phyloP scores from a whole-genome alignment of 2,888 invertebrate genomes.

The Cantharis nigra region DNA sequence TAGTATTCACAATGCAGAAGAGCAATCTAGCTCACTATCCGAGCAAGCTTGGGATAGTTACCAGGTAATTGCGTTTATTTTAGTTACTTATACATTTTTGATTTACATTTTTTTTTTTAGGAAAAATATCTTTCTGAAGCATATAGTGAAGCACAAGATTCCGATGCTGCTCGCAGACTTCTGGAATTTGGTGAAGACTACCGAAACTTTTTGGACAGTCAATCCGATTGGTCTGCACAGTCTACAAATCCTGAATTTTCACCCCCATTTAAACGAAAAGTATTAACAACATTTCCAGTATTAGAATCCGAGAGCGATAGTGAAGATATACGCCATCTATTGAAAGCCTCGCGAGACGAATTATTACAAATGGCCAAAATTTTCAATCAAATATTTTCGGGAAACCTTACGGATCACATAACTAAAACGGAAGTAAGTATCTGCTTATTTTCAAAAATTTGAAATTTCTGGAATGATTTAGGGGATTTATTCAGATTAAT shows the following conservation, averaged over 20 bases:
- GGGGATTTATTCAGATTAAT: not conserved
- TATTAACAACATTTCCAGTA: slow-evolving; percentile 36
- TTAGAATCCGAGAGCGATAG: slow-evolving; percentile 52
- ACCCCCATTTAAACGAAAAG: slow-evolving; percentile 52
- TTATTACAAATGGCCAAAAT: slow-evolving; percentile 48
- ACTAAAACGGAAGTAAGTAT: slow-evolving; percentile 53
- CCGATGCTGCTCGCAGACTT: slow-evolving; percentile 80
- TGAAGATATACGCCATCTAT: slow-evolving; percentile 49
- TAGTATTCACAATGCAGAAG: slow-evolving; percentile 69
- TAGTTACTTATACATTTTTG: slow-evolving; percentile 24
- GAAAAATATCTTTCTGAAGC: slow-evolving; percentile 91
- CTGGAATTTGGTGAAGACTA: slow-evolving; percentile 91
- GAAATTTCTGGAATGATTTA: too few relatives aligned
- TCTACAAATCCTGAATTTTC: slow-evolving; percentile 65
- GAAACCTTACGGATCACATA: slow-evolving; percentile 47
- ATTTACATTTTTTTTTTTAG: slow-evolving; percentile 58
- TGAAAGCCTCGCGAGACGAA: slow-evolving; percentile 50
- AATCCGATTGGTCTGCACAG: slow-evolving; percentile 84
- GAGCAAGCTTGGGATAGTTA: slow-evolving; percentile 96
- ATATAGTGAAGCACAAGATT: slow-evolving; percentile 85
- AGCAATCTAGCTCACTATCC: slow-evolving; percentile 81
- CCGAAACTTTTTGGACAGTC: slow-evolving; percentile 85
- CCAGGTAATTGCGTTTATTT: slow-evolving; percentile 64
- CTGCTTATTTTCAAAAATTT: not conserved
- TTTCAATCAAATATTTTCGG: slow-evolving; percentile 48